These are phyloP conservation scores for Myoxocephalus aenaeus DNA, from an alignment of 2,797 vertebrate genomes.

Conservation along the genomic window DNA sequence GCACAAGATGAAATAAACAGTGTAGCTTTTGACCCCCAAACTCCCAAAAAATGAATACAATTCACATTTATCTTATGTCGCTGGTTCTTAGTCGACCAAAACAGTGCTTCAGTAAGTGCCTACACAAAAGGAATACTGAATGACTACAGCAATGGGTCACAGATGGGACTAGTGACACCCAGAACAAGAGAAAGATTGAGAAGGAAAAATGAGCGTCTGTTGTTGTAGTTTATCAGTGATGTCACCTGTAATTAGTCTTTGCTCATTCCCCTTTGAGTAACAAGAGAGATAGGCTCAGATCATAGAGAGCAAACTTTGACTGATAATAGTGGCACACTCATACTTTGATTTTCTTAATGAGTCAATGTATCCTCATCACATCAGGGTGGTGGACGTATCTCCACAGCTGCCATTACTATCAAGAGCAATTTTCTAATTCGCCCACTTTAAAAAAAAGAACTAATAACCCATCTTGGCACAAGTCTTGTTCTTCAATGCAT, in stretches of 20 bases:
- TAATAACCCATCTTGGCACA: background rate
- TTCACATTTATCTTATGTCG: conserved; percentile 12
- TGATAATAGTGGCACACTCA: background rate
- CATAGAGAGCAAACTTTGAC: conserved; percentile 18
- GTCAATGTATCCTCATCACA: background rate
- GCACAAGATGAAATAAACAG: background rate
- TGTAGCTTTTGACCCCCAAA: background rate
- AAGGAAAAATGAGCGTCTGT: conserved; percentile 59
- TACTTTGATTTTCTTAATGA: conserved; percentile 18
- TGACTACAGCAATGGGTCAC: conserved; percentile 37
- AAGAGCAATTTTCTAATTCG: conserved; percentile 4
- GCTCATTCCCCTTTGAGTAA: conserved; percentile 32
- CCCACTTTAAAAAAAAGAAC: background rate
- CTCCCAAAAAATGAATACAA: background rate
- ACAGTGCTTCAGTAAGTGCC: conserved; percentile 21
- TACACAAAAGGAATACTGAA: conserved; percentile 42
- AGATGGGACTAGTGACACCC: conserved; percentile 53
- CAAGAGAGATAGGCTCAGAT: conserved; percentile 5
- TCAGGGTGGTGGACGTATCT: background rate
- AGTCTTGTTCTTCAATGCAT: conserved; percentile 17
- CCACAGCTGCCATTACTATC: conserved; percentile 6
- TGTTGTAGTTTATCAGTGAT: conserved; percentile 48
- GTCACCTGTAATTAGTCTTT: conserved; percentile 51
- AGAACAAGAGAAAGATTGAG: conserved; percentile 43
- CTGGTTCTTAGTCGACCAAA: background rate